These are phyloP conservation scores for Forbesichthys papilliferus DNA, from an alignment of 2,113 vertebrate genomes.

Conservation along the genomic window DNA sequence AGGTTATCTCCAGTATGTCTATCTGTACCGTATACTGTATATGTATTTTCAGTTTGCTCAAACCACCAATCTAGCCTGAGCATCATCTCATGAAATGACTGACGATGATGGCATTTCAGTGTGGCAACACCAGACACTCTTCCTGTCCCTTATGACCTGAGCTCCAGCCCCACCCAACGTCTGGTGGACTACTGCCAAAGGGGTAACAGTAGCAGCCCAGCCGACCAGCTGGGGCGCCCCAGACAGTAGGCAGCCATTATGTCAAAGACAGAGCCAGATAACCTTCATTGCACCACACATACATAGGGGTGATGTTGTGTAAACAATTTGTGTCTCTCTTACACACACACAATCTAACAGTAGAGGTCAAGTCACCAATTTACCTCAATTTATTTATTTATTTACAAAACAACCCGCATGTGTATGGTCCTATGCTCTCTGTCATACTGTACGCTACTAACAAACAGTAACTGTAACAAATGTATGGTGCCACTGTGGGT, in stretches of 20 bases:
- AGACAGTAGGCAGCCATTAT: constrained; percentile 30
- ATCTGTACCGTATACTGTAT: background rate
- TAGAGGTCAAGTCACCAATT: constrained; percentile 38
- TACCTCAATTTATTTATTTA: constrained; percentile 17
- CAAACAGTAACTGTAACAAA: constrained; percentile 1
- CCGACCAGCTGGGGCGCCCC: constrained; percentile 6
- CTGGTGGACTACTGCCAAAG: constrained; percentile 39
- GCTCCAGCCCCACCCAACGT: constrained; percentile 7
- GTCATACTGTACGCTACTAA: background rate
- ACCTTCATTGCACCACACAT: constrained; percentile 39
- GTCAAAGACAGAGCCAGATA: constrained; percentile 29
- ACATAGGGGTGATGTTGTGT: background rate
- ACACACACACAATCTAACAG: background rate
- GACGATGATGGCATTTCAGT: constrained; percentile 46
- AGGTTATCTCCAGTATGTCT: background rate
- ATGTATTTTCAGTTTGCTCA: background rate
- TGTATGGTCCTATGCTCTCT: too few relatives aligned
- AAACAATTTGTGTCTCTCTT: background rate
- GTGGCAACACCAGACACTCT: constrained; percentile 4
- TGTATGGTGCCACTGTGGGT: background rate
- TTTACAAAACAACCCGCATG: background rate
- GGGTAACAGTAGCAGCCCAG: constrained; percentile 14
- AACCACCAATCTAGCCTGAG: background rate
- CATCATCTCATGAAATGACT: constrained; percentile 1
- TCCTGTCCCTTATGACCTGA: constrained; percentile 20